Conservation (phyloP, 2,113 vertebrate species). For the Sturnus vulgaris region DNA sequence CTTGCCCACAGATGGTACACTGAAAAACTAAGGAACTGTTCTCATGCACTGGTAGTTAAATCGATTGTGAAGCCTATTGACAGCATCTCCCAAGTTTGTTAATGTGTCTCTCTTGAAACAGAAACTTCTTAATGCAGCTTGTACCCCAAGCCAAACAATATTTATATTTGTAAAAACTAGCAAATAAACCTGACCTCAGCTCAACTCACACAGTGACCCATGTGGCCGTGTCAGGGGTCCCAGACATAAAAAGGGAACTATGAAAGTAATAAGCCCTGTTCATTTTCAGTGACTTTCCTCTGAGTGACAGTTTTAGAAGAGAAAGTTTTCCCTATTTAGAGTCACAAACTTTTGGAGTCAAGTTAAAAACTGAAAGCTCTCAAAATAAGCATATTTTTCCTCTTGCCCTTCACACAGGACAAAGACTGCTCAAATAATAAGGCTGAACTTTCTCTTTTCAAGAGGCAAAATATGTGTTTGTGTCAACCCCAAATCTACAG, state of each 20-base stretch:
- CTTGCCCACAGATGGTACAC: rapidly evolving
- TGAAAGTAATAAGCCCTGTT: neutral
- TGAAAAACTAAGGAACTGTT: neutral
- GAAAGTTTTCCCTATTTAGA: neutral
- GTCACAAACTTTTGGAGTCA: neutral
- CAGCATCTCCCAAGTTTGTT: neutral
- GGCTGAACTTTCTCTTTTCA: neutral
- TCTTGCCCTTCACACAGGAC: neutral
- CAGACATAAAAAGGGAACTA: neutral
- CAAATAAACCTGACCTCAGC: neutral
- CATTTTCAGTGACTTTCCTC: neutral
- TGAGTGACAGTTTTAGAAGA: neutral
- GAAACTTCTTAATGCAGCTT: neutral
- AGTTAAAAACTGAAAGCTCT: neutral
- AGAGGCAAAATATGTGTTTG: rapidly evolving
- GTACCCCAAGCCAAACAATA: neutral
- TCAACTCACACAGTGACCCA: neutral
- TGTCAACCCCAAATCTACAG: neutral
- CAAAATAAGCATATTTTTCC: neutral
- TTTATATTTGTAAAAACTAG: neutral
- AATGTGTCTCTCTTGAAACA: neutral
- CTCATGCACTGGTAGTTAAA: neutral
- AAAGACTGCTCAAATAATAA: neutral
- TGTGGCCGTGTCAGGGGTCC: rapidly evolving
- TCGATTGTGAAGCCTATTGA: neutral